A percentile compares a stretch with the other conserved stretches of the same genome.
Evolutionary conservation across 2,797 vertebrate species (phyloP).

Genomic region (Bradypodion pumilum): DNA sequence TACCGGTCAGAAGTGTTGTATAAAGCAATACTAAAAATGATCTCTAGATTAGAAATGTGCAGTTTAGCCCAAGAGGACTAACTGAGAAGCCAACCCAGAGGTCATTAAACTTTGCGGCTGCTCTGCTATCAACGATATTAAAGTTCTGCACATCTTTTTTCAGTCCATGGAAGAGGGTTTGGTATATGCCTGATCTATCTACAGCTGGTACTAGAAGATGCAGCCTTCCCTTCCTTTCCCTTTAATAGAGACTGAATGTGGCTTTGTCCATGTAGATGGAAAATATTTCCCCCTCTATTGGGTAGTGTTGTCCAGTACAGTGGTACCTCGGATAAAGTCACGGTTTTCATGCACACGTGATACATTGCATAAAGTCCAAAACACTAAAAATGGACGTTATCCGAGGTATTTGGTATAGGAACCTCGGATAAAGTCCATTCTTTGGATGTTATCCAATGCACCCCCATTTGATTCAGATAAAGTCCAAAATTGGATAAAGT

Average conservation of each 20-base stretch:
- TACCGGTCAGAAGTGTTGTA: not conserved
- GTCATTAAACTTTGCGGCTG: not conserved
- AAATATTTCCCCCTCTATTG: conserved; percentile 39
- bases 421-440: no score
- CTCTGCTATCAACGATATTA: conserved; percentile 7
- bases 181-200: not conserved
- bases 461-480: no score
- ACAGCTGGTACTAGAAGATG: not conserved
- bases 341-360: no score
- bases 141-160: conserved; percentile 46
- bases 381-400: no score
- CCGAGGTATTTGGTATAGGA: no score
- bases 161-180: not conserved
- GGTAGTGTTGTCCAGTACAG: not conserved
- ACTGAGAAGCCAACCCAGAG: conserved; percentile 47
- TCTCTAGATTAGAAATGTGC: conserved; percentile 57
- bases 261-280: not conserved
- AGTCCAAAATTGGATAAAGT: no score
- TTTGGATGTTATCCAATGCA: no score
- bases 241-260: conserved; percentile 60
- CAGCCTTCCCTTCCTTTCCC: conserved; percentile 18
- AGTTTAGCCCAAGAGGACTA: conserved; percentile 53
- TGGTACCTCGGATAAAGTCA: no score
- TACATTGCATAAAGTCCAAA: no score
- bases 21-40: conserved; percentile 29